Evolutionary conservation across 2,888 invertebrate species (phyloP).

Genomic region (Tethea ocularis): DNA sequence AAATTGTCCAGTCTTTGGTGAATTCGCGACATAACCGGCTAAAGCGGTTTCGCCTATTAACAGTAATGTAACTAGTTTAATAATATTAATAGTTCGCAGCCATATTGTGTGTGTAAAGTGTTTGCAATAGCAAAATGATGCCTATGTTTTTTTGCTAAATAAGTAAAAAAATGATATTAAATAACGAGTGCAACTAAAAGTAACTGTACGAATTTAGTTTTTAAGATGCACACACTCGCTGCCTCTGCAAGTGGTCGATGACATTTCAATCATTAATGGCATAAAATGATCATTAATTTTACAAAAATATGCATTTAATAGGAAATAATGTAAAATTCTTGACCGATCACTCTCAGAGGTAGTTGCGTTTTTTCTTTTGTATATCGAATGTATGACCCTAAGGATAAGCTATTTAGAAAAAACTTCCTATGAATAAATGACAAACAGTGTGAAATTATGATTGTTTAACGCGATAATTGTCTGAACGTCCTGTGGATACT

Average conservation of each 20-base stretch:
- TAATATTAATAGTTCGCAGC: too few species aligned
- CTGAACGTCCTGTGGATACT: not conserved
- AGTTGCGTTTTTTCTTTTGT: not conserved
- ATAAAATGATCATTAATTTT: not conserved
- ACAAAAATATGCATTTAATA: slow-evolving; percentile 5
- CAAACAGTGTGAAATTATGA: not conserved
- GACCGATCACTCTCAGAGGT: not conserved
- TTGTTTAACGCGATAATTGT: not conserved
- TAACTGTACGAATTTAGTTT: slow-evolving; percentile 49
- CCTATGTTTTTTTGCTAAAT: slow-evolving; percentile 36
- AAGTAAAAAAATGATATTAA: slow-evolving; percentile 44
- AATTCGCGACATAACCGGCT: too few species aligned
- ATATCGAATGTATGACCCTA: not conserved
- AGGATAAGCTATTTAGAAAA: not conserved
- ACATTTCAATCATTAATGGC: not conserved
- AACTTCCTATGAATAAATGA: slow-evolving; percentile 2
- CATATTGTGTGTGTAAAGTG: slow-evolving; percentile 10
- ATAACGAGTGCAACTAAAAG: slow-evolving; percentile 64
- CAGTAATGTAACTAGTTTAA: too few species aligned
- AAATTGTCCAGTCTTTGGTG: too few species aligned
- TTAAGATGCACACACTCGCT: slow-evolving; percentile 28
- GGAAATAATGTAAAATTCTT: not conserved
- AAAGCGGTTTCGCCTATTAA: too few species aligned
- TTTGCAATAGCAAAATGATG: slow-evolving; percentile 28
- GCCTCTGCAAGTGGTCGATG: slow-evolving; percentile 18